Evolutionary conservation across 2,113 vertebrate species (phyloP), one percentile per base, ranked within the genome.

Genomic region (Trichechus manatus): DNA sequence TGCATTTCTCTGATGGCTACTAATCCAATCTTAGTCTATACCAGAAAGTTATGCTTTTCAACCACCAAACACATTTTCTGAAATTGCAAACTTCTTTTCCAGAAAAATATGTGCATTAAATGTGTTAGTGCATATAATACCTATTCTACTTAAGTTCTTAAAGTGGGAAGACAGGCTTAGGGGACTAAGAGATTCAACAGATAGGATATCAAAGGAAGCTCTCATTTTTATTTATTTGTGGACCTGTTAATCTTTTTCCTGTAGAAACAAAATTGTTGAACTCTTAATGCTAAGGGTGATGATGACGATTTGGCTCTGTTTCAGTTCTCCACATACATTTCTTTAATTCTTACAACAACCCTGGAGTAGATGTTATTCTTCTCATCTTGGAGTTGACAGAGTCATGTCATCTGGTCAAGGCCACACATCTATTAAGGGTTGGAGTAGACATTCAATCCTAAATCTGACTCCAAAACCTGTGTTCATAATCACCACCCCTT

Each of bases 141-240:
- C 17, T 81, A 25, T 19, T 84, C 44, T 82, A 70, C n/a, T 88
- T 79, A 72, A 72, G 13, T 91, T 95, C n/a, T 94, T 50, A 85
- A 89, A 97, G 9, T 92, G 39, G 91, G 3, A 94, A 85, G 17
- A 50, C 75, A 81, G 85, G 36, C 29, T 53, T 86, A 23, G 42
- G 77, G 19, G 29, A 74, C 29, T 64, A 64, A 33, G 56, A 92
- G 47, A 88, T 39, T 64, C 22, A 23, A 61, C 64, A 66, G 64
- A 13, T 33, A 66, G 29, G 64, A 66, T 33, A 25, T 93, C 63
- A 85, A 19, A 89, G 36, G 29, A 87, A 61, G n/a, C 70, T 91
- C 27, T 82, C 39, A 78, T 70, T 29, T 77, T 27, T 87, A 42
- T 86, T 81, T 82, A 20, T 42, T 64, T 89, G 50, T 56, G 20